Evolutionary conservation across 2,797 vertebrate genomes (phyloP).

Genomic region (Squalus acanthias): DNA sequence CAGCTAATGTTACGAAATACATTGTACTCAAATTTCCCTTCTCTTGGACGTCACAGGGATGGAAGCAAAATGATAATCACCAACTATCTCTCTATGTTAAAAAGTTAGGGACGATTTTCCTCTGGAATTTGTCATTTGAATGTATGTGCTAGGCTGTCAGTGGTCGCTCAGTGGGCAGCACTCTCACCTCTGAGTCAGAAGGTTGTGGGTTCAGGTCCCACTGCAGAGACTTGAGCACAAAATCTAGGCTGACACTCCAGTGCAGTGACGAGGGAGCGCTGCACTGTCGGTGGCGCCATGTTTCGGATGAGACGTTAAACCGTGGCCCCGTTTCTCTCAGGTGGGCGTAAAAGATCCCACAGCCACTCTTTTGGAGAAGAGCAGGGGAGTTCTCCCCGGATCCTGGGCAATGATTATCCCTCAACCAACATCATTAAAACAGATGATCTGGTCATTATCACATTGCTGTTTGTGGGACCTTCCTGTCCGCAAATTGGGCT

Average conservation of each 20-base stretch:
- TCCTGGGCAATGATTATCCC: neutral
- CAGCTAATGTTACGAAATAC: neutral
- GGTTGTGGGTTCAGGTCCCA: neutral
- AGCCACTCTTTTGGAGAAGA: neutral
- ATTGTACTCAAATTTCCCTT: neutral
- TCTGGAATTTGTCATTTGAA: no score
- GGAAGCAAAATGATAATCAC: no score
- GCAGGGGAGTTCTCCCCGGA: neutral
- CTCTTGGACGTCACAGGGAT: neutral
- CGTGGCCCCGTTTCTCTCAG: neutral
- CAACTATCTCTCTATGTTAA: no score
- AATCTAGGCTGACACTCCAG: neutral
- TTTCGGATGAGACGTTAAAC: neutral
- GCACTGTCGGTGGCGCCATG: neutral
- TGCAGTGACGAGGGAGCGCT: no score
- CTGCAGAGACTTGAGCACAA: no score
- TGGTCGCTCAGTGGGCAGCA: neutral
- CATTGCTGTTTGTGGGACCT: neutral
- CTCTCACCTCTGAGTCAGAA: neutral
- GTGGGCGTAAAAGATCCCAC: neutral
- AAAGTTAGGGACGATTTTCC: no score
- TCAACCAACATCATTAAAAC: neutral
- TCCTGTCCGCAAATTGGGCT: neutral
- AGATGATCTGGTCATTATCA: neutral
- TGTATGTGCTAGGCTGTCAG: neutral